Conservation (phyloP, 2,888 invertebrate species). For the Lycocerus yunnanus region DNA sequence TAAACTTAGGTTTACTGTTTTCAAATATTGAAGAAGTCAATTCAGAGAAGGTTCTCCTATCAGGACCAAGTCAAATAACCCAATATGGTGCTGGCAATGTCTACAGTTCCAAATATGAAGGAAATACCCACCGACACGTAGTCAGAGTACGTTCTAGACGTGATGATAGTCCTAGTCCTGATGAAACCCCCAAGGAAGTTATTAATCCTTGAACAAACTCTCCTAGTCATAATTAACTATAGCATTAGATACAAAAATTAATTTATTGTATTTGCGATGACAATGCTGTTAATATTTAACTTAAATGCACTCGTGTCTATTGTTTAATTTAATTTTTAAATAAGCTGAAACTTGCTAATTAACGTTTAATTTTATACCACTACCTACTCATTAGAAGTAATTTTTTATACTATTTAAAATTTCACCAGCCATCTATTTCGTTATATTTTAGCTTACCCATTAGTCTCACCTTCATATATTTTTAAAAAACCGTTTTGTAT, state of each 20-base stretch:
- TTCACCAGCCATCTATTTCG: not conserved
- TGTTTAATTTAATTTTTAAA: not conserved
- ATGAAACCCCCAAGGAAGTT: constrained; percentile 60
- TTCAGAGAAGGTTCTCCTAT: constrained; percentile 71
- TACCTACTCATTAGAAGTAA: not conserved
- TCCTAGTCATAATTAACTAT: not conserved
- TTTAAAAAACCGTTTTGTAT: not conserved
- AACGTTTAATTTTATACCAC: not conserved
- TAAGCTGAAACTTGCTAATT: not conserved
- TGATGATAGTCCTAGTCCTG: constrained; percentile 73
- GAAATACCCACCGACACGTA: constrained; percentile 62
- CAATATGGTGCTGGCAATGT: constrained; percentile 54
- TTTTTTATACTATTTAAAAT: not conserved
- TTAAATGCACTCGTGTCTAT: not conserved
- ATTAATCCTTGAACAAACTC: constrained; percentile 28
- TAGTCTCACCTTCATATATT: not conserved
- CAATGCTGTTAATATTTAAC: not conserved
- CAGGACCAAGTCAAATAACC: constrained; percentile 59
- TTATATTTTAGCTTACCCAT: not conserved
- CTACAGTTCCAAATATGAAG: constrained; percentile 56
- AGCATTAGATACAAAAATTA: not conserved
- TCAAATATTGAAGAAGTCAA: constrained; percentile 54
- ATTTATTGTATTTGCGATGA: not conserved
- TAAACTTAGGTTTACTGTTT: constrained; percentile 81
- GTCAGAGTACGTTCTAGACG: constrained; percentile 66